Base-by-base conservation (phyloP, 1,140 invertebrate genomes). In the Tribolium madens region DNA sequence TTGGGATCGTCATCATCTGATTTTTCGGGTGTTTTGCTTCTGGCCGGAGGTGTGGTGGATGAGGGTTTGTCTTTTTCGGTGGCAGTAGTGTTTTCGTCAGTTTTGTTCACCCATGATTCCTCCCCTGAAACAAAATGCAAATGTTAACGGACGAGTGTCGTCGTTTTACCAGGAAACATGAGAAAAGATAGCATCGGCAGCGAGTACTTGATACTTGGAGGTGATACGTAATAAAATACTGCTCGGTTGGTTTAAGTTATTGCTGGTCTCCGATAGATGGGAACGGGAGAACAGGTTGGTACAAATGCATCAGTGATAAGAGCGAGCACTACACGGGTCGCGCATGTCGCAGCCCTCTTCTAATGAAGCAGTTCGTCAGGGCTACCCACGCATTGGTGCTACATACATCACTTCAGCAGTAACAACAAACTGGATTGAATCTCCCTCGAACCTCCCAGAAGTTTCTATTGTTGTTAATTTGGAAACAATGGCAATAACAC, bases 21-120 rank as follows among this genome's bases (percentile, higher is more conserved):
- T 33, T 78, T 76, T 14, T 77, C 73, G 31, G 80, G 78, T 73
- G 86, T 88, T 75, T 87, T 73, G 85, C 82, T 78, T 77, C 83
- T 83, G 79, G 86, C 76, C 77, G 86, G 76, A 71, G 33, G 70
- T 82, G 84, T 73, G 73, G 72, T 33, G 17, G 46, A 70, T 18
- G 75, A 42, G 15, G 68, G 36, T 42, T 73, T 70, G 13, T 68
- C 70, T 21, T 33, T 75, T 18, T 68, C 13, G n/a, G 73, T 83
- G 85, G 86, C 86, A 87, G 87, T 85, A 83, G 87, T 81, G 84
- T 86, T 87, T 86, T 73, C 86, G 80, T 88, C 87, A 82, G 85
- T 87, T 84, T 89, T 88, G 84, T 87, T 88, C 84, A 86, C 86
- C 90, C 89, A 90, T 87, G 89, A 88, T 86, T 89, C 88, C 83